Evolutionary conservation across 2,888 invertebrate species (phyloP).

Genomic region (Phaedon cochleariae): DNA sequence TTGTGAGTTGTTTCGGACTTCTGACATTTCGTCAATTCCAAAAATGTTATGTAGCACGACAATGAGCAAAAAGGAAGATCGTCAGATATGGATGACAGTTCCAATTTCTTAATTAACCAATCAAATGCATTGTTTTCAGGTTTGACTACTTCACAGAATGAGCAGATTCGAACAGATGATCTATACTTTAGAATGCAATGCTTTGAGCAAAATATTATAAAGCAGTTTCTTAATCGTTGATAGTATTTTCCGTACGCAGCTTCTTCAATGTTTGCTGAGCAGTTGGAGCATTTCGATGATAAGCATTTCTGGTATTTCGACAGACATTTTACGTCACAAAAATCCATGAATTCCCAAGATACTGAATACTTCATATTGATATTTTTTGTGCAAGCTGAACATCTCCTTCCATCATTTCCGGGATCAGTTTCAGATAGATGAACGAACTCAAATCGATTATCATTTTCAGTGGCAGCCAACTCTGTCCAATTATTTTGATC

Average conservation of each 20-base stretch:
- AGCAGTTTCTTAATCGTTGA: conserved; percentile 14
- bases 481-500: not conserved
- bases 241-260: conserved; percentile 20
- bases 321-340: conserved; percentile 14
- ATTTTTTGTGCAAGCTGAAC: conserved; percentile 13
- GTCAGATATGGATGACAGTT: not conserved
- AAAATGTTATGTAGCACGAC: conserved; percentile 17
- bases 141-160: conserved; percentile 17
- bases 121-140: not conserved
- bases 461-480: not conserved
- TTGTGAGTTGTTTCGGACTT: not conserved
- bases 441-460: not conserved
- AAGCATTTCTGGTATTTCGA: conserved; percentile 14
- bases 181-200: conserved; percentile 4
- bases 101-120: conserved; percentile 1
- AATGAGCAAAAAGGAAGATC: conserved; percentile 21
- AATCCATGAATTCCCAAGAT: conserved; percentile 25
- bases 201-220: conserved; percentile 23
- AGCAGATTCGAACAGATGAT: conserved; percentile 14
- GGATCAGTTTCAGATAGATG: not conserved
- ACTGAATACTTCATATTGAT: conserved; percentile 11
- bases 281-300: conserved; percentile 1
- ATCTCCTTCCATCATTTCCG: conserved; percentile 5
- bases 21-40: not conserved
- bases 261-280: conserved; percentile 9